Conservation (phyloP, 2,888 invertebrate species). For the Spialia ferax region DNA sequence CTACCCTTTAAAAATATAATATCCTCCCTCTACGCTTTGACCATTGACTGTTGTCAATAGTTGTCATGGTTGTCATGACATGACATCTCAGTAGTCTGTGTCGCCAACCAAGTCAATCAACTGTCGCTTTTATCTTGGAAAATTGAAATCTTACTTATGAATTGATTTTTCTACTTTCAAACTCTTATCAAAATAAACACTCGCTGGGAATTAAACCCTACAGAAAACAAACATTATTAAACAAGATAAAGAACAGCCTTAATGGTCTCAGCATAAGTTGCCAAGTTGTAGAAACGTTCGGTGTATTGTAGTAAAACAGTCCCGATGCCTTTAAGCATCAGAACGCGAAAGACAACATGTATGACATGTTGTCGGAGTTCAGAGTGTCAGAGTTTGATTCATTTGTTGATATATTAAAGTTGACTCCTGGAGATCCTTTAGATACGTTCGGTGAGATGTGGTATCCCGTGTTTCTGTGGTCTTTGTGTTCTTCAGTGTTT, state of each 20-base stretch:
- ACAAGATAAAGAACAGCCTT: background rate
- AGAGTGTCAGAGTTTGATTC: slow-evolving; percentile 88
- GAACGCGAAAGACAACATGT: slow-evolving; percentile 78
- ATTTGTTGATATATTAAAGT: slow-evolving; percentile 89
- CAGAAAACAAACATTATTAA: slow-evolving; percentile 7
- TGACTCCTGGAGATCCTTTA: slow-evolving; percentile 88
- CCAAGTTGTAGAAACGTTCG: slow-evolving; percentile 29
- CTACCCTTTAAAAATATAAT: too few species aligned
- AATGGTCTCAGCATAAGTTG: background rate
- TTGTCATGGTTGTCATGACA: too few species aligned
- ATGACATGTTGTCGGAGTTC: slow-evolving; percentile 87
- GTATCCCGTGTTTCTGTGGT: slow-evolving; percentile 99
- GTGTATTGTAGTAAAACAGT: slow-evolving; percentile 58
- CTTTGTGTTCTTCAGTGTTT: slow-evolving; percentile 96
- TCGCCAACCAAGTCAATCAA: too few species aligned
- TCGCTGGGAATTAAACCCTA: background rate
- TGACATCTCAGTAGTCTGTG: too few species aligned
- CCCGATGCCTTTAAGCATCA: slow-evolving; percentile 79
- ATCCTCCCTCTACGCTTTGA: too few species aligned
- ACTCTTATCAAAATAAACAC: background rate
- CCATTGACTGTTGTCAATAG: too few species aligned
- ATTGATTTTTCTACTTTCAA: background rate
- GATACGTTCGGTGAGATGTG: slow-evolving; percentile 96
- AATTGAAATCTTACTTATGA: too few species aligned
- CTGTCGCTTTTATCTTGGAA: too few species aligned